phyloP scores from a whole-genome alignment of 2,113 vertebrate species.

The Aspiorhynchus laticeps region DNA sequence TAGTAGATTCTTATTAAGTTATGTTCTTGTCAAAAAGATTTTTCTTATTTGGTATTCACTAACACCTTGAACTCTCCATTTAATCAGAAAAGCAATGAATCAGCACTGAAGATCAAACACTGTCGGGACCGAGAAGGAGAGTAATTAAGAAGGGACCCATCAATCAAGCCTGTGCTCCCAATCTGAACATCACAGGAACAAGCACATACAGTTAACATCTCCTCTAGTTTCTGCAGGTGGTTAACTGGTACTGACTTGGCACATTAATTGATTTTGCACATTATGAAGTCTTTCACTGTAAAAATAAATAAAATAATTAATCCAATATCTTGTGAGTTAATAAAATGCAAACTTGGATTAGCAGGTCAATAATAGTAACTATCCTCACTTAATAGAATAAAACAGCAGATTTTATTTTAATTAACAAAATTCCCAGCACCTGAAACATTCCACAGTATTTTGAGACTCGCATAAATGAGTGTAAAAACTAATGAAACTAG shows the following conservation, averaged over 20 bases:
- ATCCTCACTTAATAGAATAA: neutral
- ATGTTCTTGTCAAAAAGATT: neutral
- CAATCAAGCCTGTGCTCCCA: neutral
- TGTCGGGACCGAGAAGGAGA: neutral
- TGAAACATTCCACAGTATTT: slow-evolving; percentile 31
- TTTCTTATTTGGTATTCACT: slow-evolving; percentile 3
- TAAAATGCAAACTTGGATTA: neutral
- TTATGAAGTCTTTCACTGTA: slow-evolving; percentile 15
- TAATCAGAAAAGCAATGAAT: slow-evolving; percentile 6
- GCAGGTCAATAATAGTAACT: neutral
- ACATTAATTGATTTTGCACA: slow-evolving; percentile 32
- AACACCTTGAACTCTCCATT: neutral
- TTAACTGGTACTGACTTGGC: neutral
- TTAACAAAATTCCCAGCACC: neutral
- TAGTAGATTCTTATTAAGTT: neutral
- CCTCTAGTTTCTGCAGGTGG: neutral
- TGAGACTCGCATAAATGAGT: neutral
- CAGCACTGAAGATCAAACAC: slow-evolving; percentile 15
- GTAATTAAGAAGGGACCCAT: neutral
- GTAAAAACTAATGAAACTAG: neutral
- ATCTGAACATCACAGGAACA: neutral
- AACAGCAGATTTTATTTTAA: neutral
- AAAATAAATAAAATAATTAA: neutral
- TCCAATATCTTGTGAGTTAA: neutral
- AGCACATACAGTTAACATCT: slow-evolving; percentile 13